Base-by-base conservation (phyloP, 2,113 vertebrate species). In the Helogale parvula region DNA sequence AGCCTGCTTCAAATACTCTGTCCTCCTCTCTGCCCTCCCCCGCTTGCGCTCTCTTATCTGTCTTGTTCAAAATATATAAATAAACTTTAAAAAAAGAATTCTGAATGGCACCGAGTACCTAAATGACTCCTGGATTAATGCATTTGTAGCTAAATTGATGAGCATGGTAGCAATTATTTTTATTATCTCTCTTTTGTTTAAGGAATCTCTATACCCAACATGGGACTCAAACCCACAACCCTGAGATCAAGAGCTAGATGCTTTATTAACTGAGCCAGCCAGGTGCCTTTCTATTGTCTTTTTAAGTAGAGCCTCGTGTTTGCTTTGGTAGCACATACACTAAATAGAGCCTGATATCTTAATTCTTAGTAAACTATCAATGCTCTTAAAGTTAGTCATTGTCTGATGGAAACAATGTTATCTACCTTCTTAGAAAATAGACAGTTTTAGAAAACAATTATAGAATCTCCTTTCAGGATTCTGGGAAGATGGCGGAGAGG, bases 281-380 rank as follows among this genome's bases (percentile, higher is more conserved):
- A 74, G 71, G 69, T 72, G n/a, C 69, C 38, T 35, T 35, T 38
- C 23, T 14, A 15, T 74, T 74, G 21, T 82, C 25, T 71, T 90
- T 88, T 77, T 31, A 88, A 88, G n/a, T 52, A 33, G 41, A 83
- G 76, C 66, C 69, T 38, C 54, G 17, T 57, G 54, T 57, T 57
- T 57, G 54, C 54, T 57, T 21, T 57, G 17, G 7, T 57, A 57
- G 54, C 54, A 57, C 54, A 57, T 57, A 57, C 2, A 57, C 54
- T 31, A 88, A 88, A n/a, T 63, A 33, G 41, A 83, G 76, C 66
- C 76, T 47, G 25, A 31, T 91, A 33, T 77, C 68, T 82, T 68
- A 71, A 80, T 91, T 93, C 35, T 93, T 79, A 72, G 54, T 71
- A 77, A 92, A 88, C 47, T 89, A 92, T 65, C 93, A 72, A 7